Conservation (phyloP, 1,140 invertebrate genomes). For the Mactra quadrangularis region DNA sequence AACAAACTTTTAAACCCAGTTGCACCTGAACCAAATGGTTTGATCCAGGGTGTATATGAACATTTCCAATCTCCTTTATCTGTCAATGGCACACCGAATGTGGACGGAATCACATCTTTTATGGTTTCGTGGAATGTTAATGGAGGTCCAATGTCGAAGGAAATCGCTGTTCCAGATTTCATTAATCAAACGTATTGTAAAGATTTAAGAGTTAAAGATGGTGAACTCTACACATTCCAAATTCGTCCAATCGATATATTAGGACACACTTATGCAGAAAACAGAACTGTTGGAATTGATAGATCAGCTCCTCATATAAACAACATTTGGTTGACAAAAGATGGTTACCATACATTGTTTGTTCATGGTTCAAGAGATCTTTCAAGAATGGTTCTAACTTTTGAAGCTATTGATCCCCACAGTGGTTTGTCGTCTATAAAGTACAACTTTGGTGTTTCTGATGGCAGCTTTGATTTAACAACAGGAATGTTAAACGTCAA, state of each 20-base stretch:
- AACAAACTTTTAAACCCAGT: constrained; percentile 54
- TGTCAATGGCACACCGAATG: constrained; percentile 65
- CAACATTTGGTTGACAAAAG: constrained; percentile 59
- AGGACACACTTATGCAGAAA: constrained; percentile 44
- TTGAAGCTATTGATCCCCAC: constrained; percentile 66
- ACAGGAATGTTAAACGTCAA: not conserved
- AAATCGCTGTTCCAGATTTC: constrained; percentile 29
- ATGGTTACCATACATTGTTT: constrained; percentile 54
- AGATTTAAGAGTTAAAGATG: constrained; percentile 42
- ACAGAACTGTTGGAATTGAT: constrained; percentile 62
- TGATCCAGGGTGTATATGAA: constrained; percentile 54
- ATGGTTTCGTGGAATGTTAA: not conserved
- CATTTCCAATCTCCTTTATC: constrained; percentile 61
- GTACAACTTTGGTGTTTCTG: constrained; percentile 51
- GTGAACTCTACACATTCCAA: constrained; percentile 62
- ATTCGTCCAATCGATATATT: constrained; percentile 62
- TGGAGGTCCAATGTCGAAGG: not conserved
- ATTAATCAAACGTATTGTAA: constrained; percentile 24
- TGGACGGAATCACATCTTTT: constrained; percentile 63
- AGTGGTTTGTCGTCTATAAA: constrained; percentile 61
- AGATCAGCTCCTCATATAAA: constrained; percentile 40
- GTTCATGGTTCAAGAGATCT: constrained; percentile 69
- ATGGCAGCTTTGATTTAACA: not conserved
- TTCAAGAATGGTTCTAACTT: constrained; percentile 65
- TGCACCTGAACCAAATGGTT: constrained; percentile 49